Conservation (phyloP, 2,797 vertebrate species). For the Melanitta fusca region DNA sequence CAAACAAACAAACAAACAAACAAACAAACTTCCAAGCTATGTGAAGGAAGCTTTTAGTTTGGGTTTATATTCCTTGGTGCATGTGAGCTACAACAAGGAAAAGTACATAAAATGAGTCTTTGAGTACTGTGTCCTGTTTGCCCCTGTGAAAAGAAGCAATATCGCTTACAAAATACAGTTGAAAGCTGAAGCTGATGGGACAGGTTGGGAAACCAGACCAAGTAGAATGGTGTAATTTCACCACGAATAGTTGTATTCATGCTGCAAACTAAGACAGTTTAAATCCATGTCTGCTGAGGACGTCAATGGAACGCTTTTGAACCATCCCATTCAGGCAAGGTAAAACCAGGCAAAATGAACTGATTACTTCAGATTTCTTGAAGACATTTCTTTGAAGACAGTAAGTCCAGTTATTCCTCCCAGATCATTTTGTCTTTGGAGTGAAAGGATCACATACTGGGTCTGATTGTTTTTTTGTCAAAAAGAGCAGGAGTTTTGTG, state of each 20-base stretch:
- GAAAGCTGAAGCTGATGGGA: not conserved
- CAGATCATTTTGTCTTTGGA: not conserved
- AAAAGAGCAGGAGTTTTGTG: conserved; percentile 35
- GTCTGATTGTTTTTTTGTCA: not conserved
- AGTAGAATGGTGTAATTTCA: not conserved
- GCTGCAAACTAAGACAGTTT: conserved; percentile 20
- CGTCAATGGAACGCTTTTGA: not conserved
- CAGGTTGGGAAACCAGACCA: not conserved
- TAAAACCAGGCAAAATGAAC: not conserved
- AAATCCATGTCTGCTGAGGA: not conserved
- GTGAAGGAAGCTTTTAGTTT: not conserved
- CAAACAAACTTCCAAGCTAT: not conserved
- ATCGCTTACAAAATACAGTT: not conserved
- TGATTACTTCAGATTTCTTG: not conserved
- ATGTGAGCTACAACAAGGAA: not conserved
- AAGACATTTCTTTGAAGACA: not conserved
- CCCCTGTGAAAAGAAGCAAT: not conserved
- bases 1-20: not conserved
- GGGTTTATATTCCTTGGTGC: not conserved
- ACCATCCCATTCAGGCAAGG: not conserved
- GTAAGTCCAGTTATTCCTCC: not conserved
- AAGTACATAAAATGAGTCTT: not conserved
- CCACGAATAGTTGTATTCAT: not conserved
- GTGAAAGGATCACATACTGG: not conserved
- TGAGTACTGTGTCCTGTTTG: not conserved